phyloP scores from a whole-genome alignment of 2,113 vertebrate genomes.

The Sander lucioperca region DNA sequence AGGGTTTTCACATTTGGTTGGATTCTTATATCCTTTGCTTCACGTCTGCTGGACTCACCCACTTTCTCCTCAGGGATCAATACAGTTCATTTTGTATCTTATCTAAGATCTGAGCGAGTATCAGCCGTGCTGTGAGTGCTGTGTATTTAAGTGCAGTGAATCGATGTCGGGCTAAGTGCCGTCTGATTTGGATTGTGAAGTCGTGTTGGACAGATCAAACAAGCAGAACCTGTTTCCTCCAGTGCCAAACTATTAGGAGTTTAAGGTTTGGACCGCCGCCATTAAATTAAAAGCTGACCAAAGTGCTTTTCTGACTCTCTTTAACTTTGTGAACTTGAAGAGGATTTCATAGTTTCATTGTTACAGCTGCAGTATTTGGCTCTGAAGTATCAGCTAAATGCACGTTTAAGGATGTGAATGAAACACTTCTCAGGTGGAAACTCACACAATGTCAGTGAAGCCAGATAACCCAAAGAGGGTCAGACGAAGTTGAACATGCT shows the following conservation, averaged over 20 bases:
- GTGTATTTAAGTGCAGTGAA: not conserved
- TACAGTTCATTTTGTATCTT: slow-evolving; percentile 13
- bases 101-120: not conserved
- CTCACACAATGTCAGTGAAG: not conserved
- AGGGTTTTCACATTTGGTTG: not conserved
- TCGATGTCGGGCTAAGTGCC: slow-evolving; percentile 32
- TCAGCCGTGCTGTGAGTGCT: not conserved
- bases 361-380: not conserved
- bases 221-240: not conserved
- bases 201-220: not conserved
- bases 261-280: not conserved
- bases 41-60: not conserved
- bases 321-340: not conserved
- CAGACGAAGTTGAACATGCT: too few species aligned
- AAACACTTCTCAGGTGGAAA: not conserved
- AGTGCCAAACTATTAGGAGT: not conserved
- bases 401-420: too few species aligned
- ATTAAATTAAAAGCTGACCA: not conserved
- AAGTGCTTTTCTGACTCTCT: not conserved
- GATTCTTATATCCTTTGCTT: not conserved
- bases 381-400: too few species aligned
- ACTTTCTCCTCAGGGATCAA: slow-evolving; percentile 27
- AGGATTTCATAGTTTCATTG: not conserved
- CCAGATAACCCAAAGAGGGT: too few species aligned
- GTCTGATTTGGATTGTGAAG: not conserved